Conservation (phyloP, 2,888 invertebrate species). For the Eurois occulta region DNA sequence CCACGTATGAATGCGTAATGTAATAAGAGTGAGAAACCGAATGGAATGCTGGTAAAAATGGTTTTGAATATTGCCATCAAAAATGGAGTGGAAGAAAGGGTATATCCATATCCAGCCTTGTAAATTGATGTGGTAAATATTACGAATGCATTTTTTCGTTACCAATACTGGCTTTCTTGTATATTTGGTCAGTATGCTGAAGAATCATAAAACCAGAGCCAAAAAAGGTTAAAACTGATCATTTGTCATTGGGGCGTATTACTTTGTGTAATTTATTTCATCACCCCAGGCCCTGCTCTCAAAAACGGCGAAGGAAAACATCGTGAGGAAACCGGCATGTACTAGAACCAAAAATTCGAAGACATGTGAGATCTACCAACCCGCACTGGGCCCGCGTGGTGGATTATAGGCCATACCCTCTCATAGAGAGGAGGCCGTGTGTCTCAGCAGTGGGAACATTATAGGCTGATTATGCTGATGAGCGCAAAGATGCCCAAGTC, state of each 20-base stretch:
- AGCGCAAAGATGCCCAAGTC: neutral
- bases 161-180: neutral
- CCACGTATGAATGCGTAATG: slow-evolving; percentile 46
- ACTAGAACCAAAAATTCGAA: no score
- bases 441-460: no score
- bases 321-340: no score
- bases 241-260: neutral
- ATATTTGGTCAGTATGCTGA: neutral
- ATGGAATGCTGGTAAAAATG: slow-evolving; percentile 30
- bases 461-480: no score
- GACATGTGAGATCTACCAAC: no score
- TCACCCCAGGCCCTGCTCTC: no score
- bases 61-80: slow-evolving; percentile 27
- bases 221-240: neutral
- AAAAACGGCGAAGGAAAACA: no score
- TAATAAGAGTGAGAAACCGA: slow-evolving; percentile 35
- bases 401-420: no score
- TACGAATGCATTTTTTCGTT: neutral
- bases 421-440: no score
- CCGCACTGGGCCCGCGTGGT: no score
- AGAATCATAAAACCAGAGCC: neutral
- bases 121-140: neutral
- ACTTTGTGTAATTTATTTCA: no score
- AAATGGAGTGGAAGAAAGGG: neutral
- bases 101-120: neutral